Evolutionary conservation across 2,888 invertebrate species (phyloP).

Genomic region (Amiota communis): DNA sequence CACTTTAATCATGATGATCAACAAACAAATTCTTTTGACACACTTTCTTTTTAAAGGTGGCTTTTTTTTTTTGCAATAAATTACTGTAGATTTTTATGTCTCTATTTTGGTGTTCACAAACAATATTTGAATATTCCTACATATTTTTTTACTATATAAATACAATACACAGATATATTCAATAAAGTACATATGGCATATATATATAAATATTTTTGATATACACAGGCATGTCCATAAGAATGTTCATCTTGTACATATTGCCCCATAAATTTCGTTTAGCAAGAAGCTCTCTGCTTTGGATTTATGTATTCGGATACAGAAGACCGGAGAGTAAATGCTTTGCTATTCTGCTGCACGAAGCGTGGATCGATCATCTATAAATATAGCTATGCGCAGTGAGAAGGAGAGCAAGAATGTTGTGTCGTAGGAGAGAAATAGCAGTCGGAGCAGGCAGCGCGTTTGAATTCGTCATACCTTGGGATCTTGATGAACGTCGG

Average conservation of each 20-base stretch:
- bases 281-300: conserved; percentile 4
- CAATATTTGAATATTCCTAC: too few species aligned
- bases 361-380: conserved; percentile 2
- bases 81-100: too few species aligned
- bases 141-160: conserved; percentile 19
- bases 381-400: conserved; percentile 19
- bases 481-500: conserved; percentile 37
- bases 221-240: conserved; percentile 47
- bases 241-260: conserved; percentile 57
- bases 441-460: conserved; percentile 8
- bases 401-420: conserved; percentile 29
- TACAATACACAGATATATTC: conserved; percentile 29
- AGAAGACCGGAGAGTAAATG: not conserved
- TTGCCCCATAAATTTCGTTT: conserved; percentile 58
- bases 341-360: conserved; percentile 2
- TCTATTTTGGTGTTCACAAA: too few species aligned
- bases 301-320: not conserved
- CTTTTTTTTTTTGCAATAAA: too few species aligned
- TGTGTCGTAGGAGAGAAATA: conserved; percentile 39
- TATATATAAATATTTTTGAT: not conserved
- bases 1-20: too few species aligned
- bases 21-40: too few species aligned
- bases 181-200: not conserved
- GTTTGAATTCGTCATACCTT: conserved; percentile 8
- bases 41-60: too few species aligned